phyloP scores from a whole-genome alignment of 2,797 vertebrate genomes.

The Schizopygopsis pylzovi region DNA sequence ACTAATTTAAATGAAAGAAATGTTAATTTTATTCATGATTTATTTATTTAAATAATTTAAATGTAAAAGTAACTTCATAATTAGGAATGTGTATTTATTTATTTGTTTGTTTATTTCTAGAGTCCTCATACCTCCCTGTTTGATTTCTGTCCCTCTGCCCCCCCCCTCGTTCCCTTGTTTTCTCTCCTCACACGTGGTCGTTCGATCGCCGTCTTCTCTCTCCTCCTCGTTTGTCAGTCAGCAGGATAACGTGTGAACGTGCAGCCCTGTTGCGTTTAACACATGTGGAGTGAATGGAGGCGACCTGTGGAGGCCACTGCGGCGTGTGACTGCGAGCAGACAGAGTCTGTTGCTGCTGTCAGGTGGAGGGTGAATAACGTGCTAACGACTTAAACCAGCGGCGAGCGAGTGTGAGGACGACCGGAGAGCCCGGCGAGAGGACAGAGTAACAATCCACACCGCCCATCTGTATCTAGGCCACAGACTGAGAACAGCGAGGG shows the following conservation, averaged over 20 bases:
- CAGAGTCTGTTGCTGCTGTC: slow-evolving; percentile 25
- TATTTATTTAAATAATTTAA: no score
- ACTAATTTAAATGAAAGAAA: no score
- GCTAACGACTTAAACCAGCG: slow-evolving; percentile 34
- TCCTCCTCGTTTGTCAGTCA: not conserved
- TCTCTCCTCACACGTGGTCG: not conserved
- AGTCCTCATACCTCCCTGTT: not conserved
- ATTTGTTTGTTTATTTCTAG: not conserved
- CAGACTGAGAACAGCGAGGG: slow-evolving; percentile 10
- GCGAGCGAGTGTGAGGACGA: slow-evolving; percentile 14
- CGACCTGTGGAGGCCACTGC: slow-evolving; percentile 19
- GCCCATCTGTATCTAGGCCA: slow-evolving; percentile 17
- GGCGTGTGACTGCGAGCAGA: slow-evolving; percentile 8
- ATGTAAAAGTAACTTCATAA: not conserved
- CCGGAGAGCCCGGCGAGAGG: not conserved
- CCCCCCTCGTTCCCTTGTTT: not conserved
- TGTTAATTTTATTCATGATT: no score
- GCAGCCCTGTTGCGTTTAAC: slow-evolving; percentile 40
- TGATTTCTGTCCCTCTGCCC: not conserved
- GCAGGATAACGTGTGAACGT: slow-evolving; percentile 26
- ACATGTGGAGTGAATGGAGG: slow-evolving; percentile 36
- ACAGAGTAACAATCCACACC: not conserved
- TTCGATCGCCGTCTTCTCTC: not conserved
- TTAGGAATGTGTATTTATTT: no score
- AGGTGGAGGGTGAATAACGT: slow-evolving; percentile 41